A percentile compares a stretch with the other conserved stretches of the same genome.
These are phyloP conservation scores for Chlamydotis undulata DNA, from an alignment of 2,113 vertebrate genomes.

Conservation along the genomic window DNA sequence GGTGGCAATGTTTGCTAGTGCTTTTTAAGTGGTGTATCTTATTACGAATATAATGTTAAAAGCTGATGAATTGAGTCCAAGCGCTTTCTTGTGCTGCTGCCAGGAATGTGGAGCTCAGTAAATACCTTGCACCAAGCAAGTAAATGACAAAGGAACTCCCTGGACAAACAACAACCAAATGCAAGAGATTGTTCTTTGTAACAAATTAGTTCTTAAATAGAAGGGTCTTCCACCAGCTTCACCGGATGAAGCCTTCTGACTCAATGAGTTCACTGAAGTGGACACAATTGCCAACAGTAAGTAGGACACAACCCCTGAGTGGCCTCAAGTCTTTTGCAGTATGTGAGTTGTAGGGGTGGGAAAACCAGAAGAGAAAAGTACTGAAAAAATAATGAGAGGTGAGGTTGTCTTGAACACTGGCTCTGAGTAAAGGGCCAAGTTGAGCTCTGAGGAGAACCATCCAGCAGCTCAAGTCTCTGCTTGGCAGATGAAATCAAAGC, in stretches of 20 bases:
- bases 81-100: not conserved
- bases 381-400: not conserved
- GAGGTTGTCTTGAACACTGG: not conserved
- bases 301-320: not conserved
- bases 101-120: not conserved
- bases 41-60: not conserved
- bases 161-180: not conserved
- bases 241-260: not conserved
- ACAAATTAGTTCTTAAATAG: conserved; percentile 21
- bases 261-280: not conserved
- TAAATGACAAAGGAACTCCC: not conserved
- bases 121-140: not conserved
- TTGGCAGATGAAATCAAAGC: not conserved
- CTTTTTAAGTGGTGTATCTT: not conserved
- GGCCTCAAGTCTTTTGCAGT: not conserved
- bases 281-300: not conserved
- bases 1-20: not conserved
- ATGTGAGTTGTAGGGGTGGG: not conserved
- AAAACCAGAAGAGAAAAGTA: not conserved
- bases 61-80: not conserved
- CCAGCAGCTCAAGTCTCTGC: not conserved
- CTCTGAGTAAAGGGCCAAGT: not conserved
- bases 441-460: not conserved
- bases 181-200: not conserved
- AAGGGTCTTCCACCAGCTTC: not conserved